Base-by-base conservation (phyloP, 37 sponge, comb jelly and placozoan species). In the Amphimedon queenslandica region DNA sequence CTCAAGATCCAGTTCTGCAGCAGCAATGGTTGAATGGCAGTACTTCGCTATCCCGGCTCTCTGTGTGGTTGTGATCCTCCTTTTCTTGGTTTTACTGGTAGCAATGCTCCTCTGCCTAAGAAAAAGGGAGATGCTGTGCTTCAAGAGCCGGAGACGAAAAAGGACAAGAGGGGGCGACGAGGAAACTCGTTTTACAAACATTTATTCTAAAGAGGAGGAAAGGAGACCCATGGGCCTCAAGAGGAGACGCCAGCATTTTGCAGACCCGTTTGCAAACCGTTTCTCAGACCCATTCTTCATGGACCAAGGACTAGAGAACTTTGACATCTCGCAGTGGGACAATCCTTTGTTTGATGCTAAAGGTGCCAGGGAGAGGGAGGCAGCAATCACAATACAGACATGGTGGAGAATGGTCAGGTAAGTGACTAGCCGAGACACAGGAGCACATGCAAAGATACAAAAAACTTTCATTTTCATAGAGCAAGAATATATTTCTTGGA, bases 371-470 rank as follows among this genome's bases (percentile, higher is more conserved):
- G 1, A 42, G 1, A 57, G 70, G 33, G 90, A 84, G 76, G 85
- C 86, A 28, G 86, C 82, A 11, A 64, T 84, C 32, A 32, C 40
- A 24, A 85, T 90, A 60, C 90, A 90, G 51, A 39, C 64, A 8
- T 90, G 90, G 90, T 90, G 68, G 58, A 66, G 90, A 69, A 90
- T 90, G 90, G n/a, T 71, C n/a, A 80, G 73, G 87, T 80, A 29
- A 68, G 4, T 1, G 11, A 63, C 18, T 28, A 38, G n/a, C n/a
- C n/a, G n/a, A 25, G 18, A 40, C 3, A 1, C n/a, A 8, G 0
- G 1, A 27, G 6, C 69, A 4, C 34, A 35, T 27, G n/a, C n/a
- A n/a, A 58, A 27, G 30, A 10, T 24, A 57, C 3, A 8, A 33
- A 30, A 29, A 27, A 23, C 3, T 20, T n/a, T 21, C 16, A n/a